Evolutionary conservation across 64 coral and sea anemone genomes (phyloP), one percentile per base, ranked within the genome.

Genomic region (Cladopsammia gracilis): DNA sequence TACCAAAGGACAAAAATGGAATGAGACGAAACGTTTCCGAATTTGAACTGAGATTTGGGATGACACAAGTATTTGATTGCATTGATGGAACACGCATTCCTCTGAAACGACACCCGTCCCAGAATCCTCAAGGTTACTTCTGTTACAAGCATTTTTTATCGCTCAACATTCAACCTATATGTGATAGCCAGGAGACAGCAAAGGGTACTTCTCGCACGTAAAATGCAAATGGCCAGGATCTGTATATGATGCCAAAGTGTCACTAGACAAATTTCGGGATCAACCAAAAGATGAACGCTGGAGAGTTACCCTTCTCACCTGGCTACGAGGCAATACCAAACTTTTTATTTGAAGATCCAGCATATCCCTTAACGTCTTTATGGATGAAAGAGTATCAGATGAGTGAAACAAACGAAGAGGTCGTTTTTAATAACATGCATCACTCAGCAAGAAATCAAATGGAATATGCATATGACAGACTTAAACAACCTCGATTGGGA

Each of bases 81-180:
- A 85, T 92, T 75, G 90, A 92, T 85, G 90, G 90, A 48, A 88
- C 86, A 19, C 68, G 73, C 73, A 48, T 92, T 54, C 64, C 78
- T 46, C 42, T 82, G 10, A 91, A 83, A 56, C 77, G 77, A 56
- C 89, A 75, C 81, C 49, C 34, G 34, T 34, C 47, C 78, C 24
- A 81, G 53, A 61, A 74, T 83, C 85, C 69, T 2, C 90, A 92
- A 81, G 90, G 72, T 57, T 85, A 92, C 42, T 92, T 76, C 44
- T 85, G 58, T 46, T 92, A 86, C 58, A 92, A 92, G 42, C 90
- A 92, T 56, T 86, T 72, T 85, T 92, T 92, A 51, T 92, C 90
- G 20, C 79, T 92, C 51, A 92, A 85, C 73, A 45, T 92, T 25
- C 79, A 92, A 42, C 66, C 90, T 43, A 81, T 92, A 24, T 92